A percentile compares a stretch with the other conserved stretches of the same genome.
Conservation (phyloP, 2,113 vertebrate species). For the Geothlypis trichas region DNA sequence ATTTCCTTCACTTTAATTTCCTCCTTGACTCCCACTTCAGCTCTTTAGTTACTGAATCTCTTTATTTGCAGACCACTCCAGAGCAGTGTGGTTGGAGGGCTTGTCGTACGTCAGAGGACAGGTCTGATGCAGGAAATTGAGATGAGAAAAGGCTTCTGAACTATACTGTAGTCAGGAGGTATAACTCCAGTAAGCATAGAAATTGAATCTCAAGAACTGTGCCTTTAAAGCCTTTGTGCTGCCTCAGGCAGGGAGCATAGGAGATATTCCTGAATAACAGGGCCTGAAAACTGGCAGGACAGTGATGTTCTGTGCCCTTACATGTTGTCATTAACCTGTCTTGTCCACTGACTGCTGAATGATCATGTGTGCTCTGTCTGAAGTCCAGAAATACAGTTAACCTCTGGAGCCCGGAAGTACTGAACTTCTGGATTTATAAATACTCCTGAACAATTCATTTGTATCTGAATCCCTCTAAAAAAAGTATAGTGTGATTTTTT, state of each 20-base stretch:
- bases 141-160: conserved; percentile 1
- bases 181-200: not conserved
- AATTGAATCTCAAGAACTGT: not conserved
- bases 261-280: not conserved
- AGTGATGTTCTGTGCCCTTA: not conserved
- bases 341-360: not conserved
- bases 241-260: not conserved
- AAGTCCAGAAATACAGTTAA: not conserved
- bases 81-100: conserved; percentile 19
- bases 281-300: not conserved
- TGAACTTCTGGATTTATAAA: not conserved
- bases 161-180: conserved; percentile 3
- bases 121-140: conserved; percentile 13
- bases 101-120: not conserved
- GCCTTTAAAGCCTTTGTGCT: not conserved
- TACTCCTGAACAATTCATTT: not conserved
- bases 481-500: not conserved
- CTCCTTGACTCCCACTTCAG: not conserved
- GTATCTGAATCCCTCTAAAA: not conserved
- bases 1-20: not conserved
- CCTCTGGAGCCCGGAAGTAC: not conserved
- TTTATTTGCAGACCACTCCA: conserved; percentile 32
- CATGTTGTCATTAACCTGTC: not conserved
- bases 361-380: not conserved
- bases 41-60: conserved; percentile 1